Base-by-base conservation (phyloP, 2,797 vertebrate genomes). In the Ataeniobius toweri region DNA sequence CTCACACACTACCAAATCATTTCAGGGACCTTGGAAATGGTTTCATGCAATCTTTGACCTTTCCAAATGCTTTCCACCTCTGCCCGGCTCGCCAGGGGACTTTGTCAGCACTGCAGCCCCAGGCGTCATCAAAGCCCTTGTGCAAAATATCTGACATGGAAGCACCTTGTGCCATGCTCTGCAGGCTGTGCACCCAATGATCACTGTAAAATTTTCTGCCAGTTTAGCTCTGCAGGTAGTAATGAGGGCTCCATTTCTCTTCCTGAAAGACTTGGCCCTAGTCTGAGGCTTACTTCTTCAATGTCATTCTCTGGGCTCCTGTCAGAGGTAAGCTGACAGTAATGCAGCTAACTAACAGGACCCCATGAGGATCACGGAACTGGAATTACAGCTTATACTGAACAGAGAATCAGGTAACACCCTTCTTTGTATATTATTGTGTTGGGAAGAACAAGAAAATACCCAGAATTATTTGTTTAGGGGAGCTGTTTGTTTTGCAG, bases 151-250 rank as follows among this genome's bases (percentile, higher is more conserved):
- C 78, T 83, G 83, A 90, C 84, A 89, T 76, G 1, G 70, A 80
- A 78, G 87, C 72, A 76, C 77, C 77, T 67, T 67, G 5, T 73
- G 82, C 84, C 79, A 61, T 59, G 80, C 88, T 92, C 82, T 88
- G 86, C 72, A 71, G 83, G 79, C 87, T 83, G 51, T 85, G 86
- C 78, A 80, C 76, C 55, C 85, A 81, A 82, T 87, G 87, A 91
- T 89, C 76, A 58, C 80, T 81, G 74, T 78, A 76, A 77, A 87
- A 90, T 89, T 78, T 70, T 87, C 87, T 86, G 83, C 73, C 85
- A 80, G 88, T 89, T 91, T 84, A 88, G 77, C 88, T 77, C 89
- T 78, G 82, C 90, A 90, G 92, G 92, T 93, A 93, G 85, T 91
- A 90, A 94, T 91, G 86, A 79, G 77, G 88, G 80, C 77, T 80